These are phyloP conservation scores for Rhinichthys klamathensis DNA, from an alignment of 2,113 vertebrate genomes.

Conservation along the genomic window DNA sequence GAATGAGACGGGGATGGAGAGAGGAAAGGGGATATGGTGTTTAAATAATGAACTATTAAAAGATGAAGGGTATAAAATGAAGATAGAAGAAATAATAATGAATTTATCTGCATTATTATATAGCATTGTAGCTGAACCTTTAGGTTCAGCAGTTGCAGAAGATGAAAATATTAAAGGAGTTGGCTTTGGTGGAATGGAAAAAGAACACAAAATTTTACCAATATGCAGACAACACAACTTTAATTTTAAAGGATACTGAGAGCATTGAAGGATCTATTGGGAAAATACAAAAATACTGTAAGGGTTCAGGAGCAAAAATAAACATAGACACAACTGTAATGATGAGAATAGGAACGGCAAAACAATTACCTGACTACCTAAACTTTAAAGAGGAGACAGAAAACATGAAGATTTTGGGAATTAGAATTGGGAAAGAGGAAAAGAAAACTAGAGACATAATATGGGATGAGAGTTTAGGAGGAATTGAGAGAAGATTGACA, in stretches of 20 bases:
- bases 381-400: slow-evolving; percentile 7
- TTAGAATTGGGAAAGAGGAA: neutral
- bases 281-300: neutral
- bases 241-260: neutral
- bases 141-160: neutral
- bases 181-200: neutral
- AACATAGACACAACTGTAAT: neutral
- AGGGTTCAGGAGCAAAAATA: neutral
- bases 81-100: neutral
- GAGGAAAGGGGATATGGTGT: neutral
- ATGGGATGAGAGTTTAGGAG: neutral
- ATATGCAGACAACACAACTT: neutral
- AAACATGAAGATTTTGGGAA: neutral
- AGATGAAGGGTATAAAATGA: neutral
- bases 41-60: neutral
- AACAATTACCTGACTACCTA: neutral
- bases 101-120: neutral
- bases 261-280: neutral
- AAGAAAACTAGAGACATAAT: neutral
- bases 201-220: neutral
- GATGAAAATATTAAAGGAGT: neutral
- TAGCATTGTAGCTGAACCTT: neutral
- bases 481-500: neutral
- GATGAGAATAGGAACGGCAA: neutral
- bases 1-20: neutral